phyloP scores from a whole-genome alignment of 2,888 invertebrate species.

The Osedax frankpressi region DNA sequence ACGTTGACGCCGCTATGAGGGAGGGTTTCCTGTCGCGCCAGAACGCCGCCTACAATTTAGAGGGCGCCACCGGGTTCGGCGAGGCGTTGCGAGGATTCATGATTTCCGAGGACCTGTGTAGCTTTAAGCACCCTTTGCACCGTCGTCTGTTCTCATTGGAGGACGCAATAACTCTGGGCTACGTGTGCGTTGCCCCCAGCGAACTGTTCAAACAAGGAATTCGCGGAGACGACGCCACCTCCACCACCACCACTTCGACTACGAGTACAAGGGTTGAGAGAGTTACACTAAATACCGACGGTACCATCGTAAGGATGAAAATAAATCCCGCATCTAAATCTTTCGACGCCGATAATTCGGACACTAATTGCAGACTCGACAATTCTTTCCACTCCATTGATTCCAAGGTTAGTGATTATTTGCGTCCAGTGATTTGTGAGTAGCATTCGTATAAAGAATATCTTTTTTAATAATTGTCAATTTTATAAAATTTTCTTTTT shows the following conservation, averaged over 20 bases:
- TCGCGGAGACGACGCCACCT: slow-evolving; percentile 1
- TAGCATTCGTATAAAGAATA: too few species aligned
- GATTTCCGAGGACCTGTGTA: not conserved
- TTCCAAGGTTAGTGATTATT: too few species aligned
- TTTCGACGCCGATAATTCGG: not conserved
- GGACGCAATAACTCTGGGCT: not conserved
- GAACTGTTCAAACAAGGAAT: not conserved
- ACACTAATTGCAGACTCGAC: not conserved
- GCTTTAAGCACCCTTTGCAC: not conserved
- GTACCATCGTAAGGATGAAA: not conserved
- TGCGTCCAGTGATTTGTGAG: too few species aligned
- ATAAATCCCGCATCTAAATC: not conserved
- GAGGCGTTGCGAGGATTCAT: not conserved
- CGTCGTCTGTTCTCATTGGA: not conserved
- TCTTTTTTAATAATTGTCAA: too few species aligned
- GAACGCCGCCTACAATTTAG: not conserved
- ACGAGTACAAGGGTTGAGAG: slow-evolving; percentile 8
- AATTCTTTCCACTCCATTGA: not conserved
- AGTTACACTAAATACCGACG: slow-evolving; percentile 10
- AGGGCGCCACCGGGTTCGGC: not conserved
- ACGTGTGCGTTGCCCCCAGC: not conserved
- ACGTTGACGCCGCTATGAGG: not conserved
- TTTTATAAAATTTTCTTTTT: too few species aligned
- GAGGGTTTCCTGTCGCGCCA: not conserved
- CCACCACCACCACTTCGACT: slow-evolving; percentile 11